Percentiles rank a stretch among this genome's conserved stretches.
Conservation (phyloP, 2,113 vertebrate species). For the Oreochromis aureus region DNA sequence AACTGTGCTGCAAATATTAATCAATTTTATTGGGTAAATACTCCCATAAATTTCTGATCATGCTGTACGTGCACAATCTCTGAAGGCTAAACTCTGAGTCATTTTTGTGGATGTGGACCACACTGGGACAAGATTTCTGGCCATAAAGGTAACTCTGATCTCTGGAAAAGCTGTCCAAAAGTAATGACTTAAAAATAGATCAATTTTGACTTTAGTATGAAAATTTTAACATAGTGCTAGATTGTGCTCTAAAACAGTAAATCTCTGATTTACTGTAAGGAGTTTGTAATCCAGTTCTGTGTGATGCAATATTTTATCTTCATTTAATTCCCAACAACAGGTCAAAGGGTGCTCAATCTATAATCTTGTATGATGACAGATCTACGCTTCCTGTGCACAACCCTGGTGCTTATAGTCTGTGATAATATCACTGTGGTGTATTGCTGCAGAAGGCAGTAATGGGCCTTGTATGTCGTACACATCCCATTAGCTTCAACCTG, state of each 20-base stretch:
- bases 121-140: neutral
- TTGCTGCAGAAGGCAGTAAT: neutral
- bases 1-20: neutral
- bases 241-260: neutral
- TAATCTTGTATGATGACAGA: neutral
- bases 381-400: neutral
- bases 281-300: neutral
- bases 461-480: neutral
- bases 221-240: neutral
- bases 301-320: neutral
- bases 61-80: neutral
- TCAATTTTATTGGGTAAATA: neutral
- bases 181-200: neutral
- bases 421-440: neutral
- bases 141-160: neutral
- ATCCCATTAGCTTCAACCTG: neutral
- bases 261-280: neutral
- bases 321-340: neutral
- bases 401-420: neutral
- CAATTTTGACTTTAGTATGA: neutral
- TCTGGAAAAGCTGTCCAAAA: neutral
- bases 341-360: neutral
- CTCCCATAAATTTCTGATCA: neutral
- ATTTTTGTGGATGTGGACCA: fast-evolving
- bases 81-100: fast-evolving